Evolutionary conservation across 2,888 invertebrate genomes (phyloP).

Genomic region (Lepidochrysops patricia): DNA sequence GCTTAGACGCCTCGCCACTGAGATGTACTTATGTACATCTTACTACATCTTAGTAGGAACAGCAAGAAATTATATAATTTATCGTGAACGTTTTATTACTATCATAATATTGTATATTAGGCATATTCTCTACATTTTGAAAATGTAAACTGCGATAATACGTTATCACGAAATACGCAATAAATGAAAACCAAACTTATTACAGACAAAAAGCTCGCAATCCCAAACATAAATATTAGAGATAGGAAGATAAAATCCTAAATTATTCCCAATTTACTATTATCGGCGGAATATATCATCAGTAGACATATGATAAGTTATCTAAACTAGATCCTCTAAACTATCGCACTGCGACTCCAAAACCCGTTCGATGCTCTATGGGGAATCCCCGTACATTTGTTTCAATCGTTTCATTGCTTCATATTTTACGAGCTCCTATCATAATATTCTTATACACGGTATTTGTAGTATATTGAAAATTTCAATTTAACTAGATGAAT

Average conservation of each 20-base stretch:
- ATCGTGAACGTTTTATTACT: no score
- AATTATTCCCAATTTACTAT: slow-evolving; percentile 9
- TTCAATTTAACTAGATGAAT: no score
- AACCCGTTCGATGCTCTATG: slow-evolving; percentile 29
- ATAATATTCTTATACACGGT: no score
- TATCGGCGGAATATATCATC: slow-evolving; percentile 13
- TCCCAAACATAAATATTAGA: slow-evolving; percentile 7
- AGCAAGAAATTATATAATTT: no score
- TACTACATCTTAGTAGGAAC: no score
- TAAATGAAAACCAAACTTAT: neutral
- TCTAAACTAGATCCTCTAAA: slow-evolving; percentile 26
- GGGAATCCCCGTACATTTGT: slow-evolving; percentile 34
- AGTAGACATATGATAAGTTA: slow-evolving; percentile 17
- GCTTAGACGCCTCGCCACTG: no score
- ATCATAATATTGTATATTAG: neutral
- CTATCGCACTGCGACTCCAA: slow-evolving; percentile 32
- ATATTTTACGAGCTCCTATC: no score
- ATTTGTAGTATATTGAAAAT: no score
- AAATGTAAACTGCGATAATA: neutral
- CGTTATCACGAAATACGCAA: neutral
- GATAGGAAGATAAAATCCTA: slow-evolving; percentile 1
- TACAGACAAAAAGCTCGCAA: neutral
- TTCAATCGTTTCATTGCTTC: slow-evolving; percentile 11
- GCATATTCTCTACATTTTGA: neutral
- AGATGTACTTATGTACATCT: no score